A percentile compares a stretch with the other conserved stretches of the same genome.
These are phyloP conservation scores for Ctenosaura bakeri DNA, from an alignment of 2,797 vertebrate species.

Conservation along the genomic window DNA sequence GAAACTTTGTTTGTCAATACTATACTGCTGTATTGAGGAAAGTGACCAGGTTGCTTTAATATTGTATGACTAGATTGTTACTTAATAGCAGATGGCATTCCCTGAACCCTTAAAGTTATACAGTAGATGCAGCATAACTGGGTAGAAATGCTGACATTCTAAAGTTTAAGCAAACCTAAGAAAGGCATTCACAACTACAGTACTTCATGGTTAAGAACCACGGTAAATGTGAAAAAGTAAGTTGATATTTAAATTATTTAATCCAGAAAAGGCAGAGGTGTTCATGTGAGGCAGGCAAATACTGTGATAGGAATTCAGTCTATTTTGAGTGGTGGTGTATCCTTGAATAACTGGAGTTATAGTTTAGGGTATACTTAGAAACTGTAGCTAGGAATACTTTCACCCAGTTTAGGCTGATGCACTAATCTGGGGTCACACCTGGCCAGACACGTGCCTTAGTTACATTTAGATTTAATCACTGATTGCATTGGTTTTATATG, in stretches of 20 bases:
- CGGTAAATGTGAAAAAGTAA: not conserved
- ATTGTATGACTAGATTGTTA: conserved; percentile 11
- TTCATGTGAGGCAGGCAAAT: not conserved
- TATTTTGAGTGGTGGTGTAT: not conserved
- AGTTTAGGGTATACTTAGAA: not conserved
- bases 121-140: not conserved
- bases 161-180: not conserved
- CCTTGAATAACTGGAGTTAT: not conserved
- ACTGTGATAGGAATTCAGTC: not conserved
- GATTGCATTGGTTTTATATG: not conserved
- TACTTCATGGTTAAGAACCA: not conserved
- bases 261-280: not conserved
- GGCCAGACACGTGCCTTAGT: not conserved
- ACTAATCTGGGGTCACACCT: not conserved
- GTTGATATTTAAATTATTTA: not conserved
- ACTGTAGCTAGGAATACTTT: not conserved
- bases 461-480: not conserved
- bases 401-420: not conserved
- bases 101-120: not conserved
- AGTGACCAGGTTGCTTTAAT: not conserved
- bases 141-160: not conserved
- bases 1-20: not conserved
- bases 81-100: not conserved
- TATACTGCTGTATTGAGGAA: not conserved
- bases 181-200: not conserved